Evolutionary conservation across 2,888 invertebrate species (phyloP).

Genomic region (Mactromeris polynyma): DNA sequence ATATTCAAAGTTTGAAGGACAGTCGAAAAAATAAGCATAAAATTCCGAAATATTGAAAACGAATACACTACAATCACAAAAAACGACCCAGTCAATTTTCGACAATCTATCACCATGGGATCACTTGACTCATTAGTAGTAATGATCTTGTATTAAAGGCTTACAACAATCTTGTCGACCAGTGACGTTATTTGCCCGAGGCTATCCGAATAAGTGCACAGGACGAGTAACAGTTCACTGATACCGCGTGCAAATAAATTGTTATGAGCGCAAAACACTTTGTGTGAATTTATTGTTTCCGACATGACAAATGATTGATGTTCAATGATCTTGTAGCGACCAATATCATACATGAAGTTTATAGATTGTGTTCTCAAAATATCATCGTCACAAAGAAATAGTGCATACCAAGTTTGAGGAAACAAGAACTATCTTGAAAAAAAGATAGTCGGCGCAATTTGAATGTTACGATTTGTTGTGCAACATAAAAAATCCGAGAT

Average conservation of each 20-base stretch:
- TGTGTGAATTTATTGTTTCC: conserved; percentile 53
- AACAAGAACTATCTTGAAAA: no score
- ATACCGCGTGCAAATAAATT: conserved; percentile 43
- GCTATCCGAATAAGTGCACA: conserved; percentile 47
- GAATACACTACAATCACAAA: conserved; percentile 5
- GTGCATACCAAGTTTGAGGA: background rate
- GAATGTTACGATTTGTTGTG: no score
- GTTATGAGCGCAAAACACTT: conserved; percentile 49
- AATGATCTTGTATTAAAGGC: conserved; percentile 28
- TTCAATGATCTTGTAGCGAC: background rate
- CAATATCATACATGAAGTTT: background rate
- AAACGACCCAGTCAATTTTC: background rate
- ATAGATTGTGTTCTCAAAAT: background rate
- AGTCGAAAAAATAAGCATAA: background rate
- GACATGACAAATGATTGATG: conserved; percentile 50
- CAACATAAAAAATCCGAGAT: no score
- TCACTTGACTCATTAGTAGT: conserved; percentile 25
- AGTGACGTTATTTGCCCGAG: conserved; percentile 39
- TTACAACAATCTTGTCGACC: conserved; percentile 11
- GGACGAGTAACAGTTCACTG: conserved; percentile 44
- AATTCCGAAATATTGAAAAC: background rate
- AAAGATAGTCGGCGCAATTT: no score
- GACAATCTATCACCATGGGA: conserved; percentile 21
- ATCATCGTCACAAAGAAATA: background rate
- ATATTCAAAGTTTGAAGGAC: background rate